A percentile compares a stretch with the other conserved stretches of the same genome.
Conservation (phyloP, 92 coral and sea anemone genomes). For the Scolanthus callimorphus region DNA sequence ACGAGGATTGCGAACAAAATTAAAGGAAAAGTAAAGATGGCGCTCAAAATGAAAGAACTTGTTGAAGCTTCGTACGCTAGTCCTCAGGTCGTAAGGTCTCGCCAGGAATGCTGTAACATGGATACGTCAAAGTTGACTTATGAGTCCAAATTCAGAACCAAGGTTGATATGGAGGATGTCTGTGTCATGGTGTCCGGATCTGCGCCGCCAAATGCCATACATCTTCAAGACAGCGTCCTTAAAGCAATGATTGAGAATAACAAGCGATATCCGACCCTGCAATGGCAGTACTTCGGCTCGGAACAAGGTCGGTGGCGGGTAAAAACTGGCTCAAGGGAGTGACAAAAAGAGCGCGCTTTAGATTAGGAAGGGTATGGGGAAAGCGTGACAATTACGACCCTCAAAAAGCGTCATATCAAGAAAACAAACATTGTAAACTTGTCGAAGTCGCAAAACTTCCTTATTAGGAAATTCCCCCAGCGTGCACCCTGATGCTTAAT, state of each 20-base stretch:
- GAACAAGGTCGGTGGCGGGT: too few species aligned
- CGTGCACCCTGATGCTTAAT: too few species aligned
- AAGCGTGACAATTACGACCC: too few species aligned
- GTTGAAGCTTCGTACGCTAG: constrained; percentile 33
- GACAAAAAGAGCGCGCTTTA: too few species aligned
- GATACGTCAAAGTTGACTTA: constrained; percentile 6
- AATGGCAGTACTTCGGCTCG: too few species aligned
- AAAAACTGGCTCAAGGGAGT: too few species aligned
- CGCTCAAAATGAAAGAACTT: constrained; percentile 7
- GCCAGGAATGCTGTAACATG: constrained; percentile 28
- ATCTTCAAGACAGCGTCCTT: constrained; percentile 17
- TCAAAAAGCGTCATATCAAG: too few species aligned
- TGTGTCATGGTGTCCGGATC: constrained; percentile 27
- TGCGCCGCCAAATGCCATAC: constrained; percentile 2
- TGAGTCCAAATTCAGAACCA: constrained; percentile 49
- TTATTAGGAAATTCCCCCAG: too few species aligned
- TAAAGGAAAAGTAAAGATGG: constrained; percentile 19
- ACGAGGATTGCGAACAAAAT: constrained; percentile 29
- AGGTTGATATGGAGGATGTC: constrained; percentile 15
- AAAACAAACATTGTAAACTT: too few species aligned
- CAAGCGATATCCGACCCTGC: constrained; percentile 2
- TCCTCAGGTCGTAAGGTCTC: neutral
- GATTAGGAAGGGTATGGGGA: too few species aligned
- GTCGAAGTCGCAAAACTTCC: too few species aligned
- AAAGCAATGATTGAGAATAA: constrained; percentile 19